These are phyloP conservation scores for Malurus melanocephalus DNA, from an alignment of 2,113 vertebrate species.

Conservation along the genomic window DNA sequence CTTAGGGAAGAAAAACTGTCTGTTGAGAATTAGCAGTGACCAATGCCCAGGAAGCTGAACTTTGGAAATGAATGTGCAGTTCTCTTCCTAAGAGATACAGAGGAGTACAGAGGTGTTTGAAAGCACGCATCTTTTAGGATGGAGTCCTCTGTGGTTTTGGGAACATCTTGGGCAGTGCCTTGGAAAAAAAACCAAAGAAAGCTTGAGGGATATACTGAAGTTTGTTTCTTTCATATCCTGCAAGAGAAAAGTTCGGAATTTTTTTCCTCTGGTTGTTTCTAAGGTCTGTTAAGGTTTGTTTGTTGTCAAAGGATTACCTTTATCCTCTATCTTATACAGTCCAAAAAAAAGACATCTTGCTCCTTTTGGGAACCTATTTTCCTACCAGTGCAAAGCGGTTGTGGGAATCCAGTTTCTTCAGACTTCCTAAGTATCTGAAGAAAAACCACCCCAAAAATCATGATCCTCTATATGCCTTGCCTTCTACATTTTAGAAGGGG, in stretches of 20 bases:
- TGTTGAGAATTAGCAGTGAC: conserved; percentile 15
- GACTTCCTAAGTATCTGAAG: neutral
- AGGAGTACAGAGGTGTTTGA: neutral
- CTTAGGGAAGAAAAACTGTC: neutral
- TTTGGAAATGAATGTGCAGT: neutral
- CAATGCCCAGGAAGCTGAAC: neutral
- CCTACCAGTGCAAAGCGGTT: neutral
- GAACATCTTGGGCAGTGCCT: neutral
- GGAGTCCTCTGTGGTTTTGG: neutral
- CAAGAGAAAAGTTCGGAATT: neutral
- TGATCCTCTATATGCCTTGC: neutral
- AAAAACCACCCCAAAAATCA: neutral
- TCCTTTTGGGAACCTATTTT: neutral
- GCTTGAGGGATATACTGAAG: neutral
- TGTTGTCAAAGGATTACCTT: conserved; percentile 9
- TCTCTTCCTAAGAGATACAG: neutral
- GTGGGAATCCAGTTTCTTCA: neutral
- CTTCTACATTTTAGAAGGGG: neutral
- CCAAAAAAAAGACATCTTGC: conserved; percentile 4
- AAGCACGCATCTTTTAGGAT: neutral
- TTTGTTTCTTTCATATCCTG: neutral
- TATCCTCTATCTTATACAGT: neutral
- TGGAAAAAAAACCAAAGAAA: neutral
- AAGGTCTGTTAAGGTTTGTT: neutral
- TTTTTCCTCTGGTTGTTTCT: neutral